Base-by-base conservation (phyloP, 2,888 invertebrate species). In the Philereme vetulata region DNA sequence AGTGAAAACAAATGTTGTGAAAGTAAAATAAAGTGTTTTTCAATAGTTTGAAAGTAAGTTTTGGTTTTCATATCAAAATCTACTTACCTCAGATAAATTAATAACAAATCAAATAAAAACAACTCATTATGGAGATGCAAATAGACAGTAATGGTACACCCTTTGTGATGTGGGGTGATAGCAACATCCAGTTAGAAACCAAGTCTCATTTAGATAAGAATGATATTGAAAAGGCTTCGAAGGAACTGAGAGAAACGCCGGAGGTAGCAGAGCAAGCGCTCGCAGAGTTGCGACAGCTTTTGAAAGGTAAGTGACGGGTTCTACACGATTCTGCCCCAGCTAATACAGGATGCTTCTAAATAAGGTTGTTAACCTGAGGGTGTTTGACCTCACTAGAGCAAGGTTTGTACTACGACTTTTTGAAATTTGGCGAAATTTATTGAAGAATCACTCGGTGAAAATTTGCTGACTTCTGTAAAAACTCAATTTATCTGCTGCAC, bases 241-340 rank as follows among this genome's bases (percentile, higher is more conserved):
- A 82, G 10, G 96, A 97, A 76, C 84, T 97, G 10, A 89, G 96
- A 61, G 97, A 97, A 82, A 93, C 94, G 0, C 95, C 95, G 0
- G 95, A 96, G 78, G 85, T 93, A 21, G 92, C 94, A 4, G 92
- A 93, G 61, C 82, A 93, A 62, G 94, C 94, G 11, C 79, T 96
- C 32, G 82, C 81, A 46, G 94, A 94, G 67, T 79, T 94, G 3
- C 90, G 89, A 62, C 81, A 85, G 62, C 82, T 94, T 53, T 83
- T 96, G 36, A 93, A 94, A 93, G 94, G 96, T 90, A 74, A 56
- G 21, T 33, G 43, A 40, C 11, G 5, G 47, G 51, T 42, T 57
- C 51, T n/a, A 42, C 46, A 42, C 9, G 32, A 47, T 46, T 32
- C 4, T 44, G 51, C 8, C 46, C n/a, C 44, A 36, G 21, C 21